A percentile compares a stretch with the other conserved stretches of the same genome.
phyloP scores from a whole-genome alignment of 2,113 vertebrate genomes.

The Prunella fulvescens region DNA sequence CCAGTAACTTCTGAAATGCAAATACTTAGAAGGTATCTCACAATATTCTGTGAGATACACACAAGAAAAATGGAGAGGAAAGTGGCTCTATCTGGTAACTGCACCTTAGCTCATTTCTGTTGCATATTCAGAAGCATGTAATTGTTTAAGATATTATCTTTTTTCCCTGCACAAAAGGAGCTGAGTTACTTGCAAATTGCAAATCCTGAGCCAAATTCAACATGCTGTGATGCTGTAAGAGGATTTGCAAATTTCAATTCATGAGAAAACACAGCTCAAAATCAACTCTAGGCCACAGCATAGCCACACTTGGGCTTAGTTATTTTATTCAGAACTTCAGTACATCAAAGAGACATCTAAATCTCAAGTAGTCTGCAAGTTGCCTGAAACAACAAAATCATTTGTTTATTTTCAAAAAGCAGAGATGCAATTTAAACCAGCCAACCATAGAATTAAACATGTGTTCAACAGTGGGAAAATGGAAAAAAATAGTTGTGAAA shows the following conservation, averaged over 20 bases:
- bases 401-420: neutral
- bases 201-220: constrained; percentile 10
- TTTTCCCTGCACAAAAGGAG: neutral
- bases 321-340: neutral
- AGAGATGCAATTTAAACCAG: neutral
- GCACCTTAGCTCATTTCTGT: neutral
- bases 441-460: neutral
- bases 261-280: neutral
- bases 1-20: neutral
- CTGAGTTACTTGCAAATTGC: neutral
- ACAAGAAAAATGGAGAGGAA: neutral
- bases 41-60: neutral
- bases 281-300: neutral
- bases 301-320: neutral
- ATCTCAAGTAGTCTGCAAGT: neutral
- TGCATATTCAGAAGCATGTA: neutral
- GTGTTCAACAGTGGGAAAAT: neutral
- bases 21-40: neutral
- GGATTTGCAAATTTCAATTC: constrained; percentile 21
- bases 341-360: neutral
- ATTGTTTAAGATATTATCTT: neutral
- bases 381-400: neutral
- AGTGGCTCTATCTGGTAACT: neutral
- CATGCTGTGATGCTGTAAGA: neutral
- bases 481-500: neutral